Percentiles rank a stretch among this genome's conserved stretches.
phyloP scores from a whole-genome alignment of 2,888 invertebrate species.

The Arctia plantaginis region DNA sequence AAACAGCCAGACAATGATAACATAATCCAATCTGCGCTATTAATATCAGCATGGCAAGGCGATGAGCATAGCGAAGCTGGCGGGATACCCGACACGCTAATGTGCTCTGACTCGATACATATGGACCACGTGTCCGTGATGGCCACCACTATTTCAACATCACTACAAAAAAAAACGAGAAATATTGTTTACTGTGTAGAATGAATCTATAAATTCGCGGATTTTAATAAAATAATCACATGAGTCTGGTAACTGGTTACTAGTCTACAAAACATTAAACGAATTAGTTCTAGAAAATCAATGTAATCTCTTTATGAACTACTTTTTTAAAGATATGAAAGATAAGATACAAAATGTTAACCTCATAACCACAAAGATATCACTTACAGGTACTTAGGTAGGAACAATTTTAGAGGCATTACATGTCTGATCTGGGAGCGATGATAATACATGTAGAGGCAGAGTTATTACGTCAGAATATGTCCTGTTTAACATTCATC shows the following conservation, averaged over 20 bases:
- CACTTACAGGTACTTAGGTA: background rate
- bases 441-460: too few relatives aligned
- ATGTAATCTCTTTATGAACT: background rate
- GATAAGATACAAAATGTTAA: background rate
- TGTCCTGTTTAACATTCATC: background rate
- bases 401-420: background rate
- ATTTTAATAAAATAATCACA: background rate
- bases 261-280: background rate
- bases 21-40: constrained; percentile 57
- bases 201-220: background rate
- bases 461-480: too few relatives aligned
- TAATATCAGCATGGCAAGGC: constrained; percentile 70
- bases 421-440: background rate
- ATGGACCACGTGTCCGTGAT: constrained; percentile 75
- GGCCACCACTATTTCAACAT: constrained; percentile 50
- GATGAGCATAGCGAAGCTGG: constrained; percentile 54
- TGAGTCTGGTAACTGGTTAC: background rate
- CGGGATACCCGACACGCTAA: constrained; percentile 81
- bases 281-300: background rate
- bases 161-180: constrained; percentile 15
- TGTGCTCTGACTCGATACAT: constrained; percentile 82
- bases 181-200: constrained; percentile 26
- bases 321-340: background rate
- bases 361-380: background rate
- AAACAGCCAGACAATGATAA: constrained; percentile 37